These are phyloP conservation scores for Papilio xuthus DNA, from an alignment of 1,140 invertebrate species.

Conservation along the genomic window DNA sequence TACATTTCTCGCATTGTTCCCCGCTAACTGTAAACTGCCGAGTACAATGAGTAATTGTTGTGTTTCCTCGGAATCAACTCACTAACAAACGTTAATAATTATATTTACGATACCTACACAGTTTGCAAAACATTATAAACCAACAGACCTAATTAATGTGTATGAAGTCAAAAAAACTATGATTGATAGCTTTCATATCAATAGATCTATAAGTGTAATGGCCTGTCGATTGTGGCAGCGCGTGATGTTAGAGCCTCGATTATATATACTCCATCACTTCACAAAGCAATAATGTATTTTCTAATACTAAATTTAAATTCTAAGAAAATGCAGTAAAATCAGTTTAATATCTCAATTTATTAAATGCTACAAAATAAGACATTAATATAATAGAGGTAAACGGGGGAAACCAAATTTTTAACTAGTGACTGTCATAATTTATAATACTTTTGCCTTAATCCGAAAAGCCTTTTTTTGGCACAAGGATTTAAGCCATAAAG, in stretches of 20 bases:
- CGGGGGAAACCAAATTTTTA: not conserved
- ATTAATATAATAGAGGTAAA: not conserved
- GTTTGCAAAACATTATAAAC: constrained; percentile 5
- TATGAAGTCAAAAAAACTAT: not conserved
- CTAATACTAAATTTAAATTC: not conserved
- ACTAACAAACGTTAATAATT: constrained; percentile 29
- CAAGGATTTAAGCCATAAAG: not conserved
- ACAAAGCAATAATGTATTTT: not conserved
- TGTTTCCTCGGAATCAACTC: constrained; percentile 31
- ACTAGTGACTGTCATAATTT: no score
- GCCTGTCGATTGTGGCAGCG: not conserved
- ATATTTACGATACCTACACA: constrained; percentile 28
- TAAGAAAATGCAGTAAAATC: not conserved
- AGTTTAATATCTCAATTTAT: not conserved
- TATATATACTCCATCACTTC: not conserved
- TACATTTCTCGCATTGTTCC: constrained; percentile 32
- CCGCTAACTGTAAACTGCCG: constrained; percentile 24
- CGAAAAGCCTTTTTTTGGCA: not conserved
- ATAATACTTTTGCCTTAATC: not conserved
- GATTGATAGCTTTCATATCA: not conserved
- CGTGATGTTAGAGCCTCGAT: not conserved
- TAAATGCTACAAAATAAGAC: not conserved
- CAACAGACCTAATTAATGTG: constrained; percentile 5
- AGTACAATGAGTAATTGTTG: constrained; percentile 33
- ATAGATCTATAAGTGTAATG: not conserved